Base-by-base conservation (phyloP, 2,113 vertebrate genomes). In the Hyla sarda region DNA sequence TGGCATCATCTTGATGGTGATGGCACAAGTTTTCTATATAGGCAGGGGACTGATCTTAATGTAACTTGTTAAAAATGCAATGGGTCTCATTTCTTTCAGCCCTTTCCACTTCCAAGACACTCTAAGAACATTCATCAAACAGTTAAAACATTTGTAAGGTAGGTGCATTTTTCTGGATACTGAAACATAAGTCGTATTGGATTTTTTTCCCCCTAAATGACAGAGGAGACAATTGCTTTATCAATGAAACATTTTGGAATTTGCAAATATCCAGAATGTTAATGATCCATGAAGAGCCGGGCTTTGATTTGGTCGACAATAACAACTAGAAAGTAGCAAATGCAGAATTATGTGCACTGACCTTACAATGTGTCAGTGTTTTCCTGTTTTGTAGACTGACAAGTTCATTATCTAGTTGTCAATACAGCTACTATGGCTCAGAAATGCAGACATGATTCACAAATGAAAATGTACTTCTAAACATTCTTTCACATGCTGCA, bases 371-470 rank as follows among this genome's bases (percentile, higher is more conserved):
- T 47, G 56, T 54, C 56, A 62, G 78, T 47, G 78, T 58, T 81
- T 81, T 21, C 34, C 56, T 65, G 78, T 62, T 62, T n/a, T 62
- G 56, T 56, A 41, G 56, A 62, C 21, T 65, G 78, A 81, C 78
- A 81, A 81, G 78, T 81, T 65, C 78, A 81, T 81, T 81, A 81
- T 81, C 56, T 81, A 60, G 54, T 58, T 81, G 78, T 81, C 78
- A 81, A 65, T 60, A 32, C 56, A 47, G 23, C 32, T 41, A 65
- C 78, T 65, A 23, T 19, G n/a, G n/a, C 14, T 37, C 5, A 16
- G 23, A 58, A 62, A 62, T 79, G 77, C 23, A 7, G 77, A 60
- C 30, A 17, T 47, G n/a, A 81, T 81, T 62, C 56, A 47, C 13
- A 65, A 65, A 81, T 45, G 34, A 45, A 60, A 80, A 60, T 58